A percentile compares a stretch with the other conserved stretches of the same genome.
phyloP scores from a whole-genome alignment of 2,888 invertebrate species.

The Heliconius sara region DNA sequence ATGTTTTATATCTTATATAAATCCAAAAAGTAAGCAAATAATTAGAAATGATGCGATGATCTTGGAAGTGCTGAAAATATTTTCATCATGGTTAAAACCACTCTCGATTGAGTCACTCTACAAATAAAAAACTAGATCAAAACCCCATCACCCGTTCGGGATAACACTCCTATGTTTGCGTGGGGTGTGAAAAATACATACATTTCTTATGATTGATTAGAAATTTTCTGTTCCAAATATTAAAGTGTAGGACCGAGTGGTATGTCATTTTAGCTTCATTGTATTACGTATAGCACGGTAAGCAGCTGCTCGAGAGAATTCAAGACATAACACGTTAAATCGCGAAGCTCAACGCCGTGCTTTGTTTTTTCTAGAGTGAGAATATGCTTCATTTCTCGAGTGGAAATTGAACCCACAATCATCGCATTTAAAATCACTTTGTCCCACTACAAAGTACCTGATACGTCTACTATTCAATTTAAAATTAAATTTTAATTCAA shows the following conservation, averaged over 20 bases:
- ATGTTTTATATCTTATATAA: no score
- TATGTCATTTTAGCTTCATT: background rate
- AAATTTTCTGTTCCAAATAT: background rate
- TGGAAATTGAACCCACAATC: no score
- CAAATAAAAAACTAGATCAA: background rate
- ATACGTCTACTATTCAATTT: background rate
- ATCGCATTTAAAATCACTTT: background rate
- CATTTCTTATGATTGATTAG: background rate
- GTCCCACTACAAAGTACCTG: background rate
- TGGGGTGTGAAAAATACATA: background rate
- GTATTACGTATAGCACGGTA: background rate
- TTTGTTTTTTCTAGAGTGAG: no score
- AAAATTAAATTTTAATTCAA: background rate
- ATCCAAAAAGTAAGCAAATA: no score
- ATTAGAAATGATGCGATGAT: no score
- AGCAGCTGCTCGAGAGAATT: background rate
- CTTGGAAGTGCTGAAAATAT: no score
- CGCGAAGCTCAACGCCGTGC: no score
- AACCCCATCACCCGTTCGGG: background rate
- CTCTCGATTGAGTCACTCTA: background rate
- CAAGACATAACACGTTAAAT: background rate
- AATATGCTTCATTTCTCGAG: no score
- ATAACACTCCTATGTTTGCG: background rate
- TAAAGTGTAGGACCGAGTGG: background rate
- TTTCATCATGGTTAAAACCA: no score